Base-by-base conservation (phyloP, 1,140 invertebrate species). In the Centruroides vittatus region DNA sequence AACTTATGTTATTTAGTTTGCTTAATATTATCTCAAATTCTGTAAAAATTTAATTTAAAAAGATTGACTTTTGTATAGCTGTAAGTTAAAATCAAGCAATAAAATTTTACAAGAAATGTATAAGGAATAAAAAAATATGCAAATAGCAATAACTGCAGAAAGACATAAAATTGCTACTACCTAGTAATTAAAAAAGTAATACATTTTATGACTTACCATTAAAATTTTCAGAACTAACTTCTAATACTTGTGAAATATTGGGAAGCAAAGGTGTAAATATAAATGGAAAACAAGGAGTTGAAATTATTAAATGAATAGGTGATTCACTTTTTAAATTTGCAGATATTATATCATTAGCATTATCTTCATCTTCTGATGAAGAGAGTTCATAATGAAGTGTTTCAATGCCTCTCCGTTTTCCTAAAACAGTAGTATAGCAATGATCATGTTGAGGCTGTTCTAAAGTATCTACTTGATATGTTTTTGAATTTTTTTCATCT, bases 281-380 rank as follows among this genome's bases (percentile, higher is more conserved):
- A 58, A 61, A 64, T 50, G 63, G 63, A 55, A 64, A 64, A 34
- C 55, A 47, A 52, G 63, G 63, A 36, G 63, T 64, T n/a, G 63
- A 41, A 11, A 64, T 61, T 8, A 64, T 41, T 35, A 61, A 54
- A 7, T 47, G 52, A 8, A 35, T 10, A 49, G 11, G 10, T 47
- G 41, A 12, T 6, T 36, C 11, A 34, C 10, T 11, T 35, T 34
- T 23, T 34, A 5, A 23, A 41, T 41, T 34, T 11, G 7, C 34
- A 11, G 8, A n/a, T 23, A 56, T 36, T 41, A 11, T 54, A 54
- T 54, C 35, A 54, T 10, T 35, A 35, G n/a, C 46, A 56, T 47
- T 35, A 49, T 55, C 48, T 55, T 62, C 61, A 5, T 11, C 51
- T 11, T 36, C 23, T 50, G 13, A 23, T 8, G 10, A 35, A 7